Percentiles rank a stretch among this genome's conserved stretches.
These are phyloP conservation scores for Mythimna lalbum DNA, from an alignment of 2,888 invertebrate species.

Conservation along the genomic window DNA sequence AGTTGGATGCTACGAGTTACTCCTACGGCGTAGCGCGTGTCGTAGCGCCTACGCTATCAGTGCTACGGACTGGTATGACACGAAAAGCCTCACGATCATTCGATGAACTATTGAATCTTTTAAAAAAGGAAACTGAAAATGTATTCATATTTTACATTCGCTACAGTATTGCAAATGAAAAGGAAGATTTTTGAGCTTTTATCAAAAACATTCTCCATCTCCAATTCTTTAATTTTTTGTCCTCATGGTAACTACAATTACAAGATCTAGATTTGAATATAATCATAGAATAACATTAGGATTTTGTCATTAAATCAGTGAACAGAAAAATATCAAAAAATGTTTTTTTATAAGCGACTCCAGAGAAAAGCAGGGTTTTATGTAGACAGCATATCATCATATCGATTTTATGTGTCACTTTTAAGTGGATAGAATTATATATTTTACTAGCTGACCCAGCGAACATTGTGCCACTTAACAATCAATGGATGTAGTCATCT, in stretches of 20 bases:
- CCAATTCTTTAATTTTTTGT: background rate
- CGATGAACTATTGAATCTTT: background rate
- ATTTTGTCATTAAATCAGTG: too few species aligned
- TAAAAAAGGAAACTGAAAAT: background rate
- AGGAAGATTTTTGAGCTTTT: background rate
- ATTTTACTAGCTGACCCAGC: too few species aligned
- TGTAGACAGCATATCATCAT: too few species aligned
- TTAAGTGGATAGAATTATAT: too few species aligned
- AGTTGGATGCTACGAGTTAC: conserved; percentile 3
- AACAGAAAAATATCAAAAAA: too few species aligned
- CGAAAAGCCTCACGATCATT: background rate
- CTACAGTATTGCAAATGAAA: background rate
- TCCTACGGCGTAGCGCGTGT: conserved; percentile 16
- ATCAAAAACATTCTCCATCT: background rate
- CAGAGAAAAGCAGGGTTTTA: too few species aligned
- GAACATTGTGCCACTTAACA: too few species aligned
- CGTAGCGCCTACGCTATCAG: conserved; percentile 6
- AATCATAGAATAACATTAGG: conserved; percentile 4
- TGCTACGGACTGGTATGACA: background rate
- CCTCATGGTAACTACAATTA: conserved; percentile 4
- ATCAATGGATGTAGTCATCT: too few species aligned
- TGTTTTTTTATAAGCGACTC: too few species aligned
- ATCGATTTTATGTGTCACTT: too few species aligned
- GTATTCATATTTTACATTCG: background rate
- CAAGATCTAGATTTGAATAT: conserved; percentile 6